Percentiles rank a stretch among this genome's conserved stretches.
Evolutionary conservation across 2,888 invertebrate species (phyloP).

Genomic region (Drosophila cognata): DNA sequence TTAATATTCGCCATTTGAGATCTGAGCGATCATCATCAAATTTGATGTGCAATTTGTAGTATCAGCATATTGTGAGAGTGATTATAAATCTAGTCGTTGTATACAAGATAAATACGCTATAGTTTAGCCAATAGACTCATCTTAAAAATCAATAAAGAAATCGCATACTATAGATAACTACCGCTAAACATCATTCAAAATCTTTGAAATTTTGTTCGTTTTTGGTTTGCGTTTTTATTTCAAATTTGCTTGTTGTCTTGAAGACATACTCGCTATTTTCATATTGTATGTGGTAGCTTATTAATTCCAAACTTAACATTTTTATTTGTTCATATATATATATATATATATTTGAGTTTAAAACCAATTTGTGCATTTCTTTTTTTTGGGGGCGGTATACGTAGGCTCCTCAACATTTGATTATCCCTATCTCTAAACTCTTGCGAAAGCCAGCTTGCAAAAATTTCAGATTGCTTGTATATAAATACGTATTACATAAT

Average conservation of each 20-base stretch:
- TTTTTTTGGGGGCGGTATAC: slow-evolving; percentile 38
- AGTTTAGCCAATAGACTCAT: slow-evolving; percentile 24
- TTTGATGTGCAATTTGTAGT: slow-evolving; percentile 34
- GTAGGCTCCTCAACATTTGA: slow-evolving; percentile 26
- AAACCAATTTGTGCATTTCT: slow-evolving; percentile 77
- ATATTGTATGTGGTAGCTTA: slow-evolving; percentile 37
- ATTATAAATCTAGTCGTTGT: slow-evolving; percentile 77
- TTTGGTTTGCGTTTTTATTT: slow-evolving; percentile 31
- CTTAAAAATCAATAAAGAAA: slow-evolving; percentile 30
- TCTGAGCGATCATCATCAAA: slow-evolving; percentile 9
- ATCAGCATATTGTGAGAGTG: slow-evolving; percentile 77
- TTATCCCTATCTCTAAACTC: slow-evolving; percentile 40
- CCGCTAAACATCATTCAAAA: neutral
- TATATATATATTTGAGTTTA: slow-evolving; percentile 46
- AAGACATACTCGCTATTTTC: slow-evolving; percentile 61
- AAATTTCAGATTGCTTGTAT: slow-evolving; percentile 51
- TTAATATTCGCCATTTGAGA: neutral
- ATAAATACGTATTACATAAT: slow-evolving; percentile 34
- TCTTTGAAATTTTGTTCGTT: slow-evolving; percentile 15
- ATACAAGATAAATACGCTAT: slow-evolving; percentile 41
- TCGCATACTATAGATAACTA: slow-evolving; percentile 15
- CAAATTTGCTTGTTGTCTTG: slow-evolving; percentile 53
- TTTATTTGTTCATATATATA: slow-evolving; percentile 13
- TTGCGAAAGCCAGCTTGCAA: slow-evolving; percentile 75
- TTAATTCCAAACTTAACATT: slow-evolving; percentile 66